Base-by-base conservation (phyloP, 2,888 invertebrate species). In the Aethes cnicana region DNA sequence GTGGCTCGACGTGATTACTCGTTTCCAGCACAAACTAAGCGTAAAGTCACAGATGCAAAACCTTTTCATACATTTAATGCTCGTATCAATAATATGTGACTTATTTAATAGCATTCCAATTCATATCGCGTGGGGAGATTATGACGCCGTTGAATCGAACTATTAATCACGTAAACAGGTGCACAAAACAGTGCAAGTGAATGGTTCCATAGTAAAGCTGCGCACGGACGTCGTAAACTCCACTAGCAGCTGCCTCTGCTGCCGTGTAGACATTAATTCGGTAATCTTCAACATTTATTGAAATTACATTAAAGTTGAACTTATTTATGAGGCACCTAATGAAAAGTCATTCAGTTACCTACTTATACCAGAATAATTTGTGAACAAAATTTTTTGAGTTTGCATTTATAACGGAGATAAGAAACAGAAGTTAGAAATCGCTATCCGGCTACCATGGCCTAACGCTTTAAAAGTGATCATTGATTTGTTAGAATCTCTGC, bases 141-240 rank as follows among this genome's bases (percentile, higher is more conserved):
- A 79, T 76, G 78, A 81, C 81, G 76, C 67, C 64, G 59, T 77
- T 77, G 77, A 66, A 66, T 62, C 59, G 59, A 66, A 66, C 72
- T 73, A 84, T 86, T 84, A 84, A 86, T 87, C 83, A 84, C 77
- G 73, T 56, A 62, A 78, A 85, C 85, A 87, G 86, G 84, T 86
- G 84, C 75, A 68, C 57, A 61, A 63, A 66, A 69, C 63, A 66
- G 72, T 69, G 73, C 72, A 68, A 71, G 66, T 65, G 70, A 69
- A 62, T 61, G 69, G 74, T 68, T 69, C 66, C 57, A 50, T 50
- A 63, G 69, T 68, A 81, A 84, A 81, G 79, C 78, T 79, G 81
- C 79, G 69, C 63, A 55, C 68, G 81, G 83, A 84, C 84, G 84
- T 84, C 77, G 74, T 84, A 84, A 89, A 89, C 77, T 82, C 72